Percentiles rank a stretch among this genome's conserved stretches.
phyloP scores from a whole-genome alignment of 2,797 vertebrate genomes.

The Labroides dimidiatus region DNA sequence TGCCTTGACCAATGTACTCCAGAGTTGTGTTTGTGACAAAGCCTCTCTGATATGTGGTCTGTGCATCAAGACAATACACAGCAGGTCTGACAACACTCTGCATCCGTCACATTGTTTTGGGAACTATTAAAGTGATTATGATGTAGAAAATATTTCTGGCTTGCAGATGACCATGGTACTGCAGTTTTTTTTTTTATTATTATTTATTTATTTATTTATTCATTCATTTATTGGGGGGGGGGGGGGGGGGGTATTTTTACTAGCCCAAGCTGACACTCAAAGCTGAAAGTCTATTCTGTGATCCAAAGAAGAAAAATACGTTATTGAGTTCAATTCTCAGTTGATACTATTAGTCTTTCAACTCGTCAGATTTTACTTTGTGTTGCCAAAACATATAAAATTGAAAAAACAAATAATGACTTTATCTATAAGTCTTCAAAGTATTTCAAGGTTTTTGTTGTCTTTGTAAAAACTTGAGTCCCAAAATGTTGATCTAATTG shows the following conservation, averaged over 20 bases:
- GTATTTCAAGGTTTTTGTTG: no score
- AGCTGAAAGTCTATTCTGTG: constrained; percentile 36
- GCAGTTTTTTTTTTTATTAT: no score
- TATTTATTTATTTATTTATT: no score
- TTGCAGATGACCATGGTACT: constrained; percentile 16
- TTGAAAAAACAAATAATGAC: no score
- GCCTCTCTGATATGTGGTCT: constrained; percentile 24
- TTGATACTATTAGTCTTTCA: constrained; percentile 5
- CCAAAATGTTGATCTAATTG: no score
- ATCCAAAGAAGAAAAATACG: constrained; percentile 3
- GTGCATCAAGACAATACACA: background rate
- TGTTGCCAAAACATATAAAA: no score
- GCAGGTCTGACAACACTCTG: constrained; percentile 35
- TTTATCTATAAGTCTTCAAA: no score
- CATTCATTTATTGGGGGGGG: no score
- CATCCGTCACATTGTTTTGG: constrained; percentile 51
- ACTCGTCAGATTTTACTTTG: background rate
- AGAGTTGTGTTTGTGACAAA: constrained; percentile 32
- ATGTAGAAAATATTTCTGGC: constrained; percentile 51
- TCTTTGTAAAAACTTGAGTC: no score
- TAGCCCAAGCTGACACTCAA: constrained; percentile 47
- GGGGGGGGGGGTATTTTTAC: constrained; percentile 46
- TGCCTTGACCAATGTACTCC: constrained; percentile 44
- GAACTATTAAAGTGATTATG: constrained; percentile 62
- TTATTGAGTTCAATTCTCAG: background rate